These are phyloP conservation scores for Neocrepidodera transversa DNA, from an alignment of 2,888 invertebrate species.

Conservation along the genomic window DNA sequence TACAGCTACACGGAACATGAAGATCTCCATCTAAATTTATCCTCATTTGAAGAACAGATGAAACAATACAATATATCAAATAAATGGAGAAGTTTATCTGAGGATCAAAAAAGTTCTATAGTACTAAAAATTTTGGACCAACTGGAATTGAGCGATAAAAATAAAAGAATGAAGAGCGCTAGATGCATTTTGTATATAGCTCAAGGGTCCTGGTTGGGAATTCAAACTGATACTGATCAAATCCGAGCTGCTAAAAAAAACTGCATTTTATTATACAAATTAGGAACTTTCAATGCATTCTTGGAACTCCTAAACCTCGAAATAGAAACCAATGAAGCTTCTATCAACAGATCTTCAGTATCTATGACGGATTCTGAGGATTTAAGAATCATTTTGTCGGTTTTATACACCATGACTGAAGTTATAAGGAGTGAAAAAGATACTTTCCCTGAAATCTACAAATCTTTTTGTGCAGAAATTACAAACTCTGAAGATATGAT, in stretches of 20 bases:
- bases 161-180: conserved; percentile 86
- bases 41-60: conserved; percentile 93
- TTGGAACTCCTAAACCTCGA: conserved; percentile 94
- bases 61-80: conserved; percentile 80
- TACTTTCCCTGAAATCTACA: conserved; percentile 59
- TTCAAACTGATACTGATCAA: conserved; percentile 91
- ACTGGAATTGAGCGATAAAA: conserved; percentile 86
- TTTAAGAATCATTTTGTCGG: conserved; percentile 89
- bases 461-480: conserved; percentile 68
- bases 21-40: conserved; percentile 89
- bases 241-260: conserved; percentile 83
- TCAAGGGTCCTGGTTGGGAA: conserved; percentile 94
- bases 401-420: conserved; percentile 95
- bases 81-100: conserved; percentile 82
- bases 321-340: conserved; percentile 81
- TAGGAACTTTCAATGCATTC: conserved; percentile 89
- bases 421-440: conserved; percentile 80
- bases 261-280: conserved; percentile 85
- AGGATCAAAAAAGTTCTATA: conserved; percentile 74
- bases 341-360: conserved; percentile 77
- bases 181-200: conserved; percentile 93
- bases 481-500: conserved; percentile 81
- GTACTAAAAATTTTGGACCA: conserved; percentile 89
- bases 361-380: conserved; percentile 91
- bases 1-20: conserved; percentile 98